A percentile compares a stretch with the other conserved stretches of the same genome.
Conservation (phyloP, 2,113 vertebrate species). For the Pterocles burchelli region DNA sequence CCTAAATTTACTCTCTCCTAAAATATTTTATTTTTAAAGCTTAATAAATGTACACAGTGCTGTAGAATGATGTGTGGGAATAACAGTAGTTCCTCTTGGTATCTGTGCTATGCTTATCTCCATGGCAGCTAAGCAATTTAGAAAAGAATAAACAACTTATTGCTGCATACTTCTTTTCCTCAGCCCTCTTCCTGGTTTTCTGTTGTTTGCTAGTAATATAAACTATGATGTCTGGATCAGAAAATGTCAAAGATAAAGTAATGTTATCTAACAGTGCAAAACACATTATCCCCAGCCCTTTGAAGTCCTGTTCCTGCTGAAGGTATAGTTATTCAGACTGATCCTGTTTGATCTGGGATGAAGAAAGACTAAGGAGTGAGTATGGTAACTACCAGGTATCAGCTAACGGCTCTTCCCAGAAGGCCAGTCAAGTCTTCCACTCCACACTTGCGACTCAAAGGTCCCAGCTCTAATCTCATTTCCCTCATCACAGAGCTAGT, state of each 20-base stretch:
- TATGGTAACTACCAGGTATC: not conserved
- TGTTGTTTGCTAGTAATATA: not conserved
- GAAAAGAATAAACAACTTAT: conserved; percentile 10
- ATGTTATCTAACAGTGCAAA: not conserved
- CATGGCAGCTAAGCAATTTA: conserved; percentile 37
- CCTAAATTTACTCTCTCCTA: not conserved
- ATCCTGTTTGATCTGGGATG: not conserved
- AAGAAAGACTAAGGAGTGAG: not conserved
- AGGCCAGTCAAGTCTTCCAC: not conserved
- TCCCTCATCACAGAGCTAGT: not conserved
- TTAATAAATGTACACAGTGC: not conserved
- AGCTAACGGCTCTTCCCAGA: not conserved
- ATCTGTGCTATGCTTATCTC: conserved; percentile 15
- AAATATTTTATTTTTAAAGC: not conserved
- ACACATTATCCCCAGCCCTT: not conserved
- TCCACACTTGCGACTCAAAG: not conserved
- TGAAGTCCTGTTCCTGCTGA: not conserved
- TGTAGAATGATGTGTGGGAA: not conserved
- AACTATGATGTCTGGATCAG: not conserved
- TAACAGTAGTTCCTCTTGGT: not conserved
- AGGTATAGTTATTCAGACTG: not conserved
- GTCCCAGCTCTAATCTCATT: not conserved
- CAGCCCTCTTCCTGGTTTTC: not conserved
- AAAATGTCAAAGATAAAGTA: not conserved
- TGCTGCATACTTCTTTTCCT: not conserved